These are phyloP conservation scores for Hydrozoanthus tunicans DNA, from an alignment of 64 coral and sea anemone genomes.

Conservation along the genomic window DNA sequence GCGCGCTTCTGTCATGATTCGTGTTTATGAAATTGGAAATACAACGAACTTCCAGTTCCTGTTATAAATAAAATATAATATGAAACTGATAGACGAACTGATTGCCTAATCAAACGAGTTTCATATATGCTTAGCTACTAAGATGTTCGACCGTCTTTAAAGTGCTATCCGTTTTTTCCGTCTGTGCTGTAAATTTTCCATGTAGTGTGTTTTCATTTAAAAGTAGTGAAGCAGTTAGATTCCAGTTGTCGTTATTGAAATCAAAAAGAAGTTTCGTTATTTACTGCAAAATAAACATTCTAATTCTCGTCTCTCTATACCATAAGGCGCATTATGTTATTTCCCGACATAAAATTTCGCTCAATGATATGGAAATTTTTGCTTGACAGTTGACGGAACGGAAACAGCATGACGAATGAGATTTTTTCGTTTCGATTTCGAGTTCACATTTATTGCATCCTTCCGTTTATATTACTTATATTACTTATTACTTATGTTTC, in stretches of 20 bases:
- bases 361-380: no score
- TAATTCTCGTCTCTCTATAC: no score
- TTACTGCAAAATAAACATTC: background rate
- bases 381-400: no score
- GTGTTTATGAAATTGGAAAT: slow-evolving; percentile 17
- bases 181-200: background rate
- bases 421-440: no score
- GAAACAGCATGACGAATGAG: no score
- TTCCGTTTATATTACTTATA: no score
- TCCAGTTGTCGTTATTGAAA: background rate
- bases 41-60: background rate
- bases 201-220: background rate
- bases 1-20: background rate
- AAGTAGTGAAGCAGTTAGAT: slow-evolving; percentile 3
- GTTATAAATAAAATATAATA: slow-evolving; percentile 14
- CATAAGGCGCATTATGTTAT: no score
- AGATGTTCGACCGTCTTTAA: background rate
- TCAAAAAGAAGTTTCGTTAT: background rate
- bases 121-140: no score
- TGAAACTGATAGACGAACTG: background rate
- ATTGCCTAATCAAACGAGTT: background rate
- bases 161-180: background rate
- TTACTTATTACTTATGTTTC: no score
- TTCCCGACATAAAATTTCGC: no score
- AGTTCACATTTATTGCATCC: no score